phyloP scores from a whole-genome alignment of 23 tunicate species.

The Botrylloides violaceus region DNA sequence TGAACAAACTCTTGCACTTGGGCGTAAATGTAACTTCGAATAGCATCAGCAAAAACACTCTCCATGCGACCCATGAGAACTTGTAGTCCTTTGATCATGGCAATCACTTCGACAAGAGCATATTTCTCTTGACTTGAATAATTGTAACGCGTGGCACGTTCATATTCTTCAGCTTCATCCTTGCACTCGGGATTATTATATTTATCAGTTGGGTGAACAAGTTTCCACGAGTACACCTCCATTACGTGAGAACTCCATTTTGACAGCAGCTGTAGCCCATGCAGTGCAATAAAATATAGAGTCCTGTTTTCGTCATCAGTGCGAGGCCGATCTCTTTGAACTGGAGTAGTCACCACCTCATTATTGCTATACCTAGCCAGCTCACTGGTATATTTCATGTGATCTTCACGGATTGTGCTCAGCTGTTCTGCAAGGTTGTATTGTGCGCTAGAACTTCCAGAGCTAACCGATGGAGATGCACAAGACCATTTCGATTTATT shows the following conservation, averaged over 20 bases:
- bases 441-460: slow-evolving; percentile 54
- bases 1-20: slow-evolving; percentile 95
- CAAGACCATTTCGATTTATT: slow-evolving; percentile 96
- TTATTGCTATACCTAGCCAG: slow-evolving; percentile 92
- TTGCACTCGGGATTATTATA: slow-evolving; percentile 84
- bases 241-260: slow-evolving; percentile 95
- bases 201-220: slow-evolving; percentile 91
- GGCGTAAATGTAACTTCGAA: slow-evolving; percentile 84
- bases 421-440: slow-evolving; percentile 88
- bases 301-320: slow-evolving; percentile 73
- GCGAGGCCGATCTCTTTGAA: slow-evolving; percentile 88
- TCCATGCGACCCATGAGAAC: slow-evolving; percentile 98
- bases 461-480: slow-evolving; percentile 32
- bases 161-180: slow-evolving; percentile 96
- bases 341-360: slow-evolving; percentile 82
- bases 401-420: slow-evolving; percentile 72
- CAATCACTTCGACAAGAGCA: slow-evolving; percentile 97
- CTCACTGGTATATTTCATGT: slow-evolving; percentile 94
- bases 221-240: slow-evolving; percentile 99
- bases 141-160: slow-evolving; percentile 91
- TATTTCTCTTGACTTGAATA: slow-evolving; percentile 95
- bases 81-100: slow-evolving; percentile 97
- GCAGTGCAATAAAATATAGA: slow-evolving; percentile 58
- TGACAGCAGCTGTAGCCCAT: slow-evolving; percentile 69
- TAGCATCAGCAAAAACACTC: slow-evolving; percentile 81